These are phyloP conservation scores for Noctua pronuba DNA, from an alignment of 2,888 invertebrate species.

Conservation along the genomic window DNA sequence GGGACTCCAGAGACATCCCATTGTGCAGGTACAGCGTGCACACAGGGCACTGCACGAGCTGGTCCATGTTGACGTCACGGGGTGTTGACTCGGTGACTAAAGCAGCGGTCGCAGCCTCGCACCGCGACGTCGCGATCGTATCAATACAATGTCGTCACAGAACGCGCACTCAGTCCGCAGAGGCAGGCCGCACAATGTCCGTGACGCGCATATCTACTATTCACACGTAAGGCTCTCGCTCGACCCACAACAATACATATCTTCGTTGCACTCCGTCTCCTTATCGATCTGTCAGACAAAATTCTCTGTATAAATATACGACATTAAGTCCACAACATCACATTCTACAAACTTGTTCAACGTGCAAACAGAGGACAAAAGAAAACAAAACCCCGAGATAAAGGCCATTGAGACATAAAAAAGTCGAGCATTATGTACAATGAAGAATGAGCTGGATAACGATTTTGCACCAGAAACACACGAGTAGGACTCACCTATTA, in stretches of 20 bases:
- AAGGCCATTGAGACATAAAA: constrained; percentile 90
- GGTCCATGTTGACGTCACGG: constrained; percentile 82
- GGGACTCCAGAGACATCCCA: constrained; percentile 95
- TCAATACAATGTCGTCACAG: constrained; percentile 74
- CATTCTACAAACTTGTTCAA: constrained; percentile 83
- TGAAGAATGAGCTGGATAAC: constrained; percentile 76
- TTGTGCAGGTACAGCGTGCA: constrained; percentile 95
- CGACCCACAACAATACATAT: constrained; percentile 85
- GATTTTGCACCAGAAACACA: constrained; percentile 69
- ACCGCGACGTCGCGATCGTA: constrained; percentile 64
- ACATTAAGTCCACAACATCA: constrained; percentile 76
- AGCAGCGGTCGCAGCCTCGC: constrained; percentile 55
- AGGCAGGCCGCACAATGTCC: constrained; percentile 80
- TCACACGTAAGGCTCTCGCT: constrained; percentile 82
- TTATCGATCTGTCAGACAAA: constrained; percentile 89
- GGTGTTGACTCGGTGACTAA: constrained; percentile 54
- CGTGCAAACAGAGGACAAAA: constrained; percentile 87
- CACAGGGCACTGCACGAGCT: constrained; percentile 93
- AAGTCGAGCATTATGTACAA: constrained; percentile 84
- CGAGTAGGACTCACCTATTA: constrained; percentile 78
- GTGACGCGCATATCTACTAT: constrained; percentile 86
- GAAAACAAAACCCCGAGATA: constrained; percentile 89
- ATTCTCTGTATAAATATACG: constrained; percentile 82
- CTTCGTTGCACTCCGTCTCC: constrained; percentile 83
- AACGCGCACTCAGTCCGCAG: constrained; percentile 79